Evolutionary conservation across 2,113 vertebrate genomes (phyloP).

Genomic region (Psittacara wagleri): DNA sequence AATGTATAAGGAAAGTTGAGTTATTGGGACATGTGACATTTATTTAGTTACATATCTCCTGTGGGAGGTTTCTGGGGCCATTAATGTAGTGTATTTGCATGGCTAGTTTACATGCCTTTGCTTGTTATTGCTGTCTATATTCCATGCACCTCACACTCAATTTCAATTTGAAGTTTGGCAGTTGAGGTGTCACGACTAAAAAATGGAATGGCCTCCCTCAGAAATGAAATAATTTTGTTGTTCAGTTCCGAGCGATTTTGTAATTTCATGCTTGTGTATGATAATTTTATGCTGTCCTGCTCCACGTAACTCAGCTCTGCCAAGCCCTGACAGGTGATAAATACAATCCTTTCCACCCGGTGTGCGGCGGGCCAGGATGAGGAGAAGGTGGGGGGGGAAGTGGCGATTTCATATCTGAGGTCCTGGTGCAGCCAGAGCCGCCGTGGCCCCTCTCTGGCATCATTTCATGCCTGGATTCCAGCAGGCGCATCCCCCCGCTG

Average conservation of each 20-base stretch:
- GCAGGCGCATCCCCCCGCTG: conserved; percentile 45
- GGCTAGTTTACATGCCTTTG: conserved; percentile 79
- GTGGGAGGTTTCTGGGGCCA: conserved; percentile 70
- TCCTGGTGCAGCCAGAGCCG: conserved; percentile 68
- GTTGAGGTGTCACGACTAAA: conserved; percentile 89
- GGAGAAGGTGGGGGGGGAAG: conserved; percentile 22
- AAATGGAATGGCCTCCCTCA: conserved; percentile 86
- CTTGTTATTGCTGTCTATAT: conserved; percentile 80
- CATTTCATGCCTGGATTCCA: conserved; percentile 86
- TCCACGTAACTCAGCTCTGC: conserved; percentile 99
- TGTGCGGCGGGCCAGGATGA: conserved; percentile 84
- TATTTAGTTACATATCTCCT: conserved; percentile 77
- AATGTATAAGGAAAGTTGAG: conserved; percentile 58
- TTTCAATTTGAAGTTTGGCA: conserved; percentile 86
- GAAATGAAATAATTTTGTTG: conserved; percentile 99
- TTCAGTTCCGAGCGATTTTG: conserved; percentile 98
- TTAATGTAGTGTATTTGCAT: conserved; percentile 78
- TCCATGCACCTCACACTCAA: conserved; percentile 77
- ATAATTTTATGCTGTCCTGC: conserved; percentile 99
- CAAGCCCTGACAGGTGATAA: conserved; percentile 99
- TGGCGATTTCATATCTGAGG: conserved; percentile 75
- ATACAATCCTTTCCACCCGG: conserved; percentile 96
- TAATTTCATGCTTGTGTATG: conserved; percentile 99
- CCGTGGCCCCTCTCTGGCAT: conserved; percentile 67
- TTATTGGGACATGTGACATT: conserved; percentile 75